phyloP scores from a whole-genome alignment of 2,888 invertebrate genomes.

The Oscheius myriophilus region DNA sequence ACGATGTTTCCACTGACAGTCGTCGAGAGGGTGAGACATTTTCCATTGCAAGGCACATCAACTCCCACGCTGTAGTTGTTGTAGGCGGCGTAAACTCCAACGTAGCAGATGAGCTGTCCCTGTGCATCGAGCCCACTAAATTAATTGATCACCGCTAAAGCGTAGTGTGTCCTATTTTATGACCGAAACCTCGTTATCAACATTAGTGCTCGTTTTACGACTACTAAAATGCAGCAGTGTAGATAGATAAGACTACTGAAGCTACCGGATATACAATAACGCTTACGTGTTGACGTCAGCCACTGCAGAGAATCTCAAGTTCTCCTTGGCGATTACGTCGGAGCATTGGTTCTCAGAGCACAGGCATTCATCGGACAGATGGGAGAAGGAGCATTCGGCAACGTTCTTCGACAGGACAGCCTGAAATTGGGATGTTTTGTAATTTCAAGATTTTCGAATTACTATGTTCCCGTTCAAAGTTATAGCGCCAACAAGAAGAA shows the following conservation, averaged over 20 bases:
- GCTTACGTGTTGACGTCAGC: slow-evolving; percentile 21
- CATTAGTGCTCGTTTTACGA: slow-evolving; percentile 3
- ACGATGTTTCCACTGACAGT: slow-evolving; percentile 41
- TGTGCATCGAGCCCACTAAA: neutral
- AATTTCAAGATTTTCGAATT: too few relatives aligned
- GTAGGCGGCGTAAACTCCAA: slow-evolving; percentile 40
- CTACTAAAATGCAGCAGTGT: slow-evolving; percentile 1
- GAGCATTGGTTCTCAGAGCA: slow-evolving; percentile 40
- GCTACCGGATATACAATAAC: neutral
- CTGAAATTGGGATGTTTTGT: slow-evolving; percentile 1
- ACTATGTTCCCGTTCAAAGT: too few relatives aligned
- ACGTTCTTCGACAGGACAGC: neutral
- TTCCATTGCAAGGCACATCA: slow-evolving; percentile 39
- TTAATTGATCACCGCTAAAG: too few relatives aligned
- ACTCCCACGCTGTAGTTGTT: slow-evolving; percentile 40
- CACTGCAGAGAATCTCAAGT: slow-evolving; percentile 11
- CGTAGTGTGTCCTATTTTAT: neutral
- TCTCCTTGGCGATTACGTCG: slow-evolving; percentile 38
- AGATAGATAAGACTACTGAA: slow-evolving; percentile 6
- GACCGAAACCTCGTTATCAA: neutral
- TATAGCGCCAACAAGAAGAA: too few relatives aligned
- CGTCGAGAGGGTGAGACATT: slow-evolving; percentile 39
- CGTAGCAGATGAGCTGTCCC: slow-evolving; percentile 32
- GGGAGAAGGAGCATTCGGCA: slow-evolving; percentile 39
- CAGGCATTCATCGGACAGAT: slow-evolving; percentile 39